Conservation (phyloP, 2,888 invertebrate species). For the Clistopyga incitator region DNA sequence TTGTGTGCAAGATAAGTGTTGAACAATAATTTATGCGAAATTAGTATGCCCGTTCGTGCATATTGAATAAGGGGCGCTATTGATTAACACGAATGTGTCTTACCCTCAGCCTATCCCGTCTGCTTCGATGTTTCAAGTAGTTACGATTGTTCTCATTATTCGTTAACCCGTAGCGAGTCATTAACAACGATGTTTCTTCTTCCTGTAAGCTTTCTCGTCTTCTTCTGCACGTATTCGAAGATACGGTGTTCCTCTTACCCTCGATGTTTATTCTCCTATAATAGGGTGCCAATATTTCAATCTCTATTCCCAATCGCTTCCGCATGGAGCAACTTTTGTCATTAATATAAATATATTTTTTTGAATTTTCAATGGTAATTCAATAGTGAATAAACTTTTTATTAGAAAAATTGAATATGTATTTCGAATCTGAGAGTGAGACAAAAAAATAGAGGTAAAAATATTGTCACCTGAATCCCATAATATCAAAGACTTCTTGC, state of each 20-base stretch:
- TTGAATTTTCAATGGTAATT: too few species aligned
- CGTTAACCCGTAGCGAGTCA: conserved; percentile 18
- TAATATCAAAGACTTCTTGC: conserved; percentile 55
- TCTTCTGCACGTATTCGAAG: conserved; percentile 26
- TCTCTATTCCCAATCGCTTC: not conserved
- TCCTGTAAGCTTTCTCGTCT: conserved; percentile 20
- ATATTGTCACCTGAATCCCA: not conserved
- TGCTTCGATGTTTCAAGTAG: conserved; percentile 45
- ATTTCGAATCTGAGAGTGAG: not conserved
- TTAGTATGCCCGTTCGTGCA: conserved; percentile 51
- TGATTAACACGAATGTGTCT: conserved; percentile 30
- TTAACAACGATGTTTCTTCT: conserved; percentile 20
- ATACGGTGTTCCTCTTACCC: conserved; percentile 14
- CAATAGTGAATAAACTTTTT: too few species aligned
- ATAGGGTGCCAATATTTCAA: not conserved
- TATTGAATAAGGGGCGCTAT: conserved; percentile 32
- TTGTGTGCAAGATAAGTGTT: conserved; percentile 59
- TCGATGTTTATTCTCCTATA: conserved; percentile 37
- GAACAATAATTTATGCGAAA: conserved; percentile 49
- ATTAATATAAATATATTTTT: too few species aligned
- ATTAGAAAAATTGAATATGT: too few species aligned
- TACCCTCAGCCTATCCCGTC: not conserved
- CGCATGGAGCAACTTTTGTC: not conserved
- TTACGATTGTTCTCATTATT: not conserved
- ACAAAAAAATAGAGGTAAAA: not conserved